These are phyloP conservation scores for Andricus grossulariae DNA, from an alignment of 1,140 invertebrate genomes.

Conservation along the genomic window DNA sequence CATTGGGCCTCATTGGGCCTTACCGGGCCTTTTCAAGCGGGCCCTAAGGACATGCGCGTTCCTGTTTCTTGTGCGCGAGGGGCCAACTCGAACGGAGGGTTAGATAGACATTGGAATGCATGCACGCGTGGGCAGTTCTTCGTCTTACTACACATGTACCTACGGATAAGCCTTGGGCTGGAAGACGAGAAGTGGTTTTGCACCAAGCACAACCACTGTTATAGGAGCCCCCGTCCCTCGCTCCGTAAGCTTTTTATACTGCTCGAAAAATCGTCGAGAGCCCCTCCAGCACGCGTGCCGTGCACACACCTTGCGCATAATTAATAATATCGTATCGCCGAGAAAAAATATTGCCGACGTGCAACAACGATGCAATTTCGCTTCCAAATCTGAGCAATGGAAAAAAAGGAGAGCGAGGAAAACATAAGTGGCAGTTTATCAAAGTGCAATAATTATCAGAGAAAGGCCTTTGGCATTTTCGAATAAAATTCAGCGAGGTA, in stretches of 20 bases:
- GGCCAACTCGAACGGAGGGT: slow-evolving; percentile 6
- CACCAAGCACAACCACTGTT: slow-evolving; percentile 4
- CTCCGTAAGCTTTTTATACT: slow-evolving; percentile 5
- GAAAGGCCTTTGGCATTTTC: too few species aligned
- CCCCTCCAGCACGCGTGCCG: slow-evolving; percentile 17
- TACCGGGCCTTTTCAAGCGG: not conserved
- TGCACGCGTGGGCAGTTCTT: slow-evolving; percentile 22
- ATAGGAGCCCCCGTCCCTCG: slow-evolving; percentile 6
- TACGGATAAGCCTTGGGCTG: not conserved
- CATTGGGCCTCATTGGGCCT: not conserved
- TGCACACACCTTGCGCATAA: slow-evolving; percentile 6
- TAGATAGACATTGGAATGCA: slow-evolving; percentile 25
- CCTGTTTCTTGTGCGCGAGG: slow-evolving; percentile 1
- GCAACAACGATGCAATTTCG: too few species aligned
- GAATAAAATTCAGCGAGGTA: too few species aligned
- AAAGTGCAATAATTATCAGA: too few species aligned
- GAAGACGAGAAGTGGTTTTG: slow-evolving; percentile 21
- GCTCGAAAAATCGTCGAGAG: slow-evolving; percentile 3
- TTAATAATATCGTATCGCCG: not conserved
- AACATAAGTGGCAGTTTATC: too few species aligned
- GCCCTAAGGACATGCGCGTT: slow-evolving; percentile 20
- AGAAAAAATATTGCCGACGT: not conserved
- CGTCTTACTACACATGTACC: slow-evolving; percentile 1
- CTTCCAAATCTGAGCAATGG: too few species aligned
- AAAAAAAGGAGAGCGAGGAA: too few species aligned